Base-by-base conservation (phyloP, 2,888 invertebrate genomes). In the Parthenolecanium corni region DNA sequence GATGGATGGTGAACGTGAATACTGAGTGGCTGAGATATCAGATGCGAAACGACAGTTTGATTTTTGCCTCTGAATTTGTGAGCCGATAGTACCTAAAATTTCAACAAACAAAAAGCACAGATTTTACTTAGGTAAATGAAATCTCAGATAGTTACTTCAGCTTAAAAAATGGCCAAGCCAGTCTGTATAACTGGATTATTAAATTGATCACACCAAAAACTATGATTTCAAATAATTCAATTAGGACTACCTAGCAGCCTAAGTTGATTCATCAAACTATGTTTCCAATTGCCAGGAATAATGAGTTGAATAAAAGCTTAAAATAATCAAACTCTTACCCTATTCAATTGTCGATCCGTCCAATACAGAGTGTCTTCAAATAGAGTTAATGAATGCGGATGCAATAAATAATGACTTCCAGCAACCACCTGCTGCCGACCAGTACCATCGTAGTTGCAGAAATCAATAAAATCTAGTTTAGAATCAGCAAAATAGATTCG, bases 281-380 rank as follows among this genome's bases (percentile, higher is more conserved):
- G n/a, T n/a, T n/a, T n/a, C n/a, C n/a, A n/a, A n/a, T n/a, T n/a
- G n/a, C n/a, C n/a, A n/a, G n/a, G n/a, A n/a, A n/a, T n/a, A n/a
- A n/a, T n/a, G n/a, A n/a, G n/a, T n/a, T n/a, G n/a, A n/a, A n/a
- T n/a, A n/a, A n/a, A n/a, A n/a, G n/a, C n/a, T 31, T 31, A 31
- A 31, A 9, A 9, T 31, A 23, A 23, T 36, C 38, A 38, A 18
- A n/a, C 2, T 46, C 57, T 61, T 51, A 92, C 92, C 20, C 94
- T 76, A 72, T 96, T 95, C 42, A 94, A 75, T 73, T 95, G 93
- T 2, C 92, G 79, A 73, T 96, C 96, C 0, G 95, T 95, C 92
- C 95, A 97, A 75, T 94, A 98, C 63, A 98, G 77, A 0, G 89
- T 89, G 71, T 97, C 94, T 73, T 98, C 97, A 73, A 97, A 97